Conservation (phyloP, 1,140 invertebrate genomes). For the Aphaenogaster ashmeadi region DNA sequence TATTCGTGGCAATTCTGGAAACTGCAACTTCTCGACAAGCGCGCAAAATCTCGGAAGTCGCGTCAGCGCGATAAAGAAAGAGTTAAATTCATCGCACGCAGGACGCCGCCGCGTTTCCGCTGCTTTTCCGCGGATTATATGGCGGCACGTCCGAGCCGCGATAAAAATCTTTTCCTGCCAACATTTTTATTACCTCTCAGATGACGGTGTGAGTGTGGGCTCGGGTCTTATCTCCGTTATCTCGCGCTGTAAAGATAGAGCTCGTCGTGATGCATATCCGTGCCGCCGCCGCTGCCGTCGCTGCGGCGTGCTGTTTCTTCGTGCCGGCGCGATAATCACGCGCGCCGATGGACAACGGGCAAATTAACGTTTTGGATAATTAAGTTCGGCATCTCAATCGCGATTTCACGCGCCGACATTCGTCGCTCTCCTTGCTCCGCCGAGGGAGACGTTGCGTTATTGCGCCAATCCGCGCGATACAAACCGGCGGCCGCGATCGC, state of each 20-base stretch:
- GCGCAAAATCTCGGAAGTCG: conserved; percentile 2
- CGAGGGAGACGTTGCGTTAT: conserved; percentile 26
- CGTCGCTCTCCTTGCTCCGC: conserved; percentile 28
- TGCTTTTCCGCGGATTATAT: conserved; percentile 45
- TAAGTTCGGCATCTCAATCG: conserved; percentile 45
- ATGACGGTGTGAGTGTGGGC: neutral
- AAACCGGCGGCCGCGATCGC: neutral
- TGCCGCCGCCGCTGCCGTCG: neutral
- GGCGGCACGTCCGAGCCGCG: conserved; percentile 26
- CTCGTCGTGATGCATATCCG: conserved; percentile 29
- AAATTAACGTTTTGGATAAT: conserved; percentile 61
- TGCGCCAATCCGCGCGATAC: neutral
- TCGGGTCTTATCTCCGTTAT: conserved; percentile 53
- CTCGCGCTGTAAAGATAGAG: conserved; percentile 43
- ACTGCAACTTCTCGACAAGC: neutral
- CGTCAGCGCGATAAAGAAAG: conserved; percentile 23
- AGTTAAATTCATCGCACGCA: conserved; percentile 29
- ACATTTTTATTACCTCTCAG: conserved; percentile 31
- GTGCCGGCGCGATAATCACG: conserved; percentile 17
- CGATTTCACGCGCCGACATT: conserved; percentile 25
- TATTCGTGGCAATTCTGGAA: neutral
- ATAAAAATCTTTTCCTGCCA: conserved; percentile 41
- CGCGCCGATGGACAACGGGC: conserved; percentile 48
- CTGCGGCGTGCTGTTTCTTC: conserved; percentile 7
- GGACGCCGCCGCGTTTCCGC: conserved; percentile 29